Evolutionary conservation across 2,797 vertebrate genomes (phyloP).

Genomic region (Eidolon dupreanum): DNA sequence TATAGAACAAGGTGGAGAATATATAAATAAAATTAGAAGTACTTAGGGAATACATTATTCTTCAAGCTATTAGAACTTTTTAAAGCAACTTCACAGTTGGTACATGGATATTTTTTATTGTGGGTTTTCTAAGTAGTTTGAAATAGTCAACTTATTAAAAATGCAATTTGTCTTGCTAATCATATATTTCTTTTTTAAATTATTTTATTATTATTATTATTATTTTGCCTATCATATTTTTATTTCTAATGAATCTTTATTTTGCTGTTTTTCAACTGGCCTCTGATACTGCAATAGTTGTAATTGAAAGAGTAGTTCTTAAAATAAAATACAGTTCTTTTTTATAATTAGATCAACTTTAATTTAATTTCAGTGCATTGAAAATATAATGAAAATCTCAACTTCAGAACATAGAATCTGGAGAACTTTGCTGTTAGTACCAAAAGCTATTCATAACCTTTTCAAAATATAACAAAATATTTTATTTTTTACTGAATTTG

Average conservation of each 20-base stretch:
- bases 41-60: background rate
- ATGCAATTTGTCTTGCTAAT: slow-evolving; percentile 77
- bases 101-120: slow-evolving; percentile 56
- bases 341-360: slow-evolving; percentile 83
- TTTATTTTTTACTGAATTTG: slow-evolving; percentile 75
- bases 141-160: slow-evolving; percentile 62
- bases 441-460: slow-evolving; percentile 57
- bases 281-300: slow-evolving; percentile 75
- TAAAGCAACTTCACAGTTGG: slow-evolving; percentile 32
- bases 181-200: too few species aligned
- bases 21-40: background rate
- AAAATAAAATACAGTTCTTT: slow-evolving; percentile 83
- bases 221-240: slow-evolving; percentile 76
- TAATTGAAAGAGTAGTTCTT: slow-evolving; percentile 75
- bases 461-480: slow-evolving; percentile 47
- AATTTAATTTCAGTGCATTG: slow-evolving; percentile 82
- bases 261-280: slow-evolving; percentile 79
- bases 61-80: background rate
- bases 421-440: slow-evolving; percentile 64
- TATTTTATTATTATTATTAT: background rate
- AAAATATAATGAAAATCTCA: slow-evolving; percentile 80
- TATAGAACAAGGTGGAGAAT: background rate
- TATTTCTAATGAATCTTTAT: slow-evolving; percentile 68
- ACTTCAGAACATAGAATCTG: slow-evolving; percentile 31
- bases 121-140: slow-evolving; percentile 56